A percentile compares a stretch with the other conserved stretches of the same genome.
Conservation (phyloP, 2,888 invertebrate species). For the Agapostemon virescens region DNA sequence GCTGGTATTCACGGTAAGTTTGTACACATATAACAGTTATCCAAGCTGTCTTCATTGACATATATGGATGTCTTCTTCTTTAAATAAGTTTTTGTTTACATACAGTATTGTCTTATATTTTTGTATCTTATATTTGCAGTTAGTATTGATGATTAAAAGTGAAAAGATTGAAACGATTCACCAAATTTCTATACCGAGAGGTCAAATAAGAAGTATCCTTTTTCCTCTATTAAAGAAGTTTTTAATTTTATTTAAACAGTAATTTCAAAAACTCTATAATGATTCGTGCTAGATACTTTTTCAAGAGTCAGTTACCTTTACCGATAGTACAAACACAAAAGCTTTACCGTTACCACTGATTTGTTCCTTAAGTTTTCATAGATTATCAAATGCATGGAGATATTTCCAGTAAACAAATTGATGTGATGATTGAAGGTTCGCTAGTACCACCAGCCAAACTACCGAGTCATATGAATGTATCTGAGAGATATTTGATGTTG, state of each 20-base stretch:
- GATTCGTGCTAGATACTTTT: background rate
- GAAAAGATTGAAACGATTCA: constrained; percentile 85
- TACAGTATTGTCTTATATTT: background rate
- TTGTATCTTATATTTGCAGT: constrained; percentile 64
- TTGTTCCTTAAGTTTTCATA: constrained; percentile 33
- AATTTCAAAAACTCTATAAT: background rate
- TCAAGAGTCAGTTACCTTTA: background rate
- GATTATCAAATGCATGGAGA: constrained; percentile 67
- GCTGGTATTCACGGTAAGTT: constrained; percentile 84
- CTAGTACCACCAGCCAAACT: constrained; percentile 81
- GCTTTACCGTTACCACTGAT: too few species aligned
- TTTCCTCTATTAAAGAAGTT: constrained; percentile 51
- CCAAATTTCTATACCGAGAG: constrained; percentile 84
- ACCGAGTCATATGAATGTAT: constrained; percentile 81
- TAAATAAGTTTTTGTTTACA: too few species aligned
- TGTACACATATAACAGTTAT: background rate
- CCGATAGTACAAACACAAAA: background rate
- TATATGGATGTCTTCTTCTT: too few species aligned
- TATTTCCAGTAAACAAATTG: constrained; percentile 80
- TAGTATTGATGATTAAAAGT: constrained; percentile 85
- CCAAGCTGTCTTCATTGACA: background rate
- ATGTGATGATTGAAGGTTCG: constrained; percentile 83
- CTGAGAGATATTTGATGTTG: constrained; percentile 80
- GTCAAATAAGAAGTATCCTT: constrained; percentile 82
- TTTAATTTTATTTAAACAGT: background rate